A percentile compares a stretch with the other conserved stretches of the same genome.
phyloP scores from a whole-genome alignment of 2,797 vertebrate genomes.

The Lagocephalus sceleratus region DNA sequence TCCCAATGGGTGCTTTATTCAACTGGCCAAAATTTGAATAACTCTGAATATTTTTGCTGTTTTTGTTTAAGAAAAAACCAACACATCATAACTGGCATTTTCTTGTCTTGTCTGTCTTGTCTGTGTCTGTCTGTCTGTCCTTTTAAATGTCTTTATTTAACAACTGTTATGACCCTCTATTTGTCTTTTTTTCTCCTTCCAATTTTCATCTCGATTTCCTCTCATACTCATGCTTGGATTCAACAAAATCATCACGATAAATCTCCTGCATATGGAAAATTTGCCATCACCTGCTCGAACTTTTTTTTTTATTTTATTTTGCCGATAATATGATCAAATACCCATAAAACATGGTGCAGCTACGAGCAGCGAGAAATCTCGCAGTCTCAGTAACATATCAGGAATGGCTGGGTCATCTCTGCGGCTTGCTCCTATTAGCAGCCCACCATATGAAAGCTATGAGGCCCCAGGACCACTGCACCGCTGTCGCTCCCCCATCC shows the following conservation, averaged over 20 bases:
- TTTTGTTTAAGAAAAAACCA: constrained; percentile 53
- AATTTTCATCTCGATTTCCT: constrained; percentile 23
- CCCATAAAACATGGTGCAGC: constrained; percentile 43
- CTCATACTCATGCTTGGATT: constrained; percentile 1
- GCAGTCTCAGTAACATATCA: constrained; percentile 90
- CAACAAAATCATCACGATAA: constrained; percentile 27
- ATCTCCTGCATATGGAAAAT: constrained; percentile 15
- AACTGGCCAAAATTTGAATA: constrained; percentile 49
- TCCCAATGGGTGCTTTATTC: constrained; percentile 70
- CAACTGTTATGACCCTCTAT: constrained; percentile 41
- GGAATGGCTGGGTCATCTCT: constrained; percentile 85
- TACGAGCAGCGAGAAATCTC: constrained; percentile 89
- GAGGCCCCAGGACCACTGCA: constrained; percentile 82
- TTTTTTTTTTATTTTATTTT: constrained; percentile 30
- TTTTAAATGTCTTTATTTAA: constrained; percentile 59
- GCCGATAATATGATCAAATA: constrained; percentile 17
- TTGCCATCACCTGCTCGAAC: constrained; percentile 26
- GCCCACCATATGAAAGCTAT: constrained; percentile 82
- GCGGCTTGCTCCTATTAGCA: constrained; percentile 84
- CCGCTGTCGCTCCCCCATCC: constrained; percentile 84
- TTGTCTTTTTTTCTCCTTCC: constrained; percentile 37
- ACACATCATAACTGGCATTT: constrained; percentile 81
- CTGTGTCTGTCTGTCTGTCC: constrained; percentile 64
- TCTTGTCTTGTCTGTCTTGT: constrained; percentile 80
- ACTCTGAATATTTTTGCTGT: constrained; percentile 43